These are phyloP conservation scores for Seriola quinqueradiata DNA, from an alignment of 2,113 vertebrate species.

Conservation along the genomic window DNA sequence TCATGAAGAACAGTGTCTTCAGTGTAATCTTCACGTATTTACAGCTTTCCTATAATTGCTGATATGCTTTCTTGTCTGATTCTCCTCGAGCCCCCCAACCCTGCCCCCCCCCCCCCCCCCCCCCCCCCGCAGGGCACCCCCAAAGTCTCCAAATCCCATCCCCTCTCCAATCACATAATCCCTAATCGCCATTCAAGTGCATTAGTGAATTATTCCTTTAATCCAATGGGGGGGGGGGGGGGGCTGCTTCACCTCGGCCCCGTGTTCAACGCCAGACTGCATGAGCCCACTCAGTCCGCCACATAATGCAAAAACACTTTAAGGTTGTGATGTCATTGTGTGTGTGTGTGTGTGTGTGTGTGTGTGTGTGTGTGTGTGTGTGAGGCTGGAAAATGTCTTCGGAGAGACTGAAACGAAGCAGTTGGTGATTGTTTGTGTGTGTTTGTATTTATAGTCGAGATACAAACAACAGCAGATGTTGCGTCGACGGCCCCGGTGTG, in stretches of 20 bases:
- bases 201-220: conserved; percentile 83
- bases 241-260: conserved; percentile 23
- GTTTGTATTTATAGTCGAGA: conserved; percentile 14
- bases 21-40: conserved; percentile 14
- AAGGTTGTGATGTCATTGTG: not conserved
- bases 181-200: conserved; percentile 76
- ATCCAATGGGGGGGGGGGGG: conserved; percentile 57
- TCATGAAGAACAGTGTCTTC: too few relatives aligned
- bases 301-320: conserved; percentile 4
- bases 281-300: not conserved
- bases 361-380: not conserved
- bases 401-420: not conserved
- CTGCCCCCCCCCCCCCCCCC: conserved; percentile 36
- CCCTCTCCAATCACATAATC: conserved; percentile 64
- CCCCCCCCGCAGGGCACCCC: conserved; percentile 12
- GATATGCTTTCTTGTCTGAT: conserved; percentile 42
- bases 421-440: not conserved
- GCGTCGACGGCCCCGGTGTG: not conserved
- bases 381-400: not conserved
- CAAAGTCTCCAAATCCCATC: conserved; percentile 52
- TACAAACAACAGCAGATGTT: conserved; percentile 42
- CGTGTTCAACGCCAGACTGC: conserved; percentile 2
- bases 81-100: conserved; percentile 12
- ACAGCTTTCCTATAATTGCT: conserved; percentile 7
- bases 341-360: not conserved